Base-by-base conservation (phyloP, 2,888 invertebrate genomes). In the Cacoxenus indagator region DNA sequence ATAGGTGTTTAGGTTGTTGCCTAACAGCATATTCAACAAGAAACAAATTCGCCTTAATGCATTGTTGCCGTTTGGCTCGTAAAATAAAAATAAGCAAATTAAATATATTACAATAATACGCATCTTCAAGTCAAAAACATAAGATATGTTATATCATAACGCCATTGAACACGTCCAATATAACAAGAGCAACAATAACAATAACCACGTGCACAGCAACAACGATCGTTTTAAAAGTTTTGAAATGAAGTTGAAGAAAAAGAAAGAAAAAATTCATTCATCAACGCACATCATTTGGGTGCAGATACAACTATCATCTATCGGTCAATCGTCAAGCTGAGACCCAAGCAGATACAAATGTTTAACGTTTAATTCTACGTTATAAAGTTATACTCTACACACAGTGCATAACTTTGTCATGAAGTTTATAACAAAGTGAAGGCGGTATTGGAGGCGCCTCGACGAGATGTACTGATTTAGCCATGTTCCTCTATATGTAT, bases 211-310 rank as follows among this genome's bases (percentile, higher is more conserved):
- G 11, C 11, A 62, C 51, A 45, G 62, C 17, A 67, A 71, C 67
- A 67, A 66, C 68, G 26, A 64, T 51, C 59, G 69, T 68, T 54
- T 68, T 72, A 67, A 70, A 70, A 65, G 67, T 70, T 70, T 29
- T 46, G 43, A 51, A 67, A 71, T 43, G n/a, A n/a, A 61, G 64
- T 67, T 64, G 14, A 66, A n/a, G n/a, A n/a, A n/a, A n/a, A n/a
- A n/a, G n/a, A n/a, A n/a, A n/a, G n/a, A n/a, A 57, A 45, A 68
- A 65, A 17, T 64, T 70, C 73, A 73, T 73, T 73, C 71, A 73
- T 68, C 43, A 68, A 37, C 51, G 45, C 54, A 6, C 29, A 29
- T 51, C 19, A 37, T 31, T 29, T 61, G 61, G 14, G 14, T 5
- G 37, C 37, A 11, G 37, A 37, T 37, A 8, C 14, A 11, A 5